Evolutionary conservation across 37 sponge, comb jelly and placozoan genomes (phyloP), one percentile per base, ranked within the genome.

Genomic region (Chondrosia reniformis): DNA sequence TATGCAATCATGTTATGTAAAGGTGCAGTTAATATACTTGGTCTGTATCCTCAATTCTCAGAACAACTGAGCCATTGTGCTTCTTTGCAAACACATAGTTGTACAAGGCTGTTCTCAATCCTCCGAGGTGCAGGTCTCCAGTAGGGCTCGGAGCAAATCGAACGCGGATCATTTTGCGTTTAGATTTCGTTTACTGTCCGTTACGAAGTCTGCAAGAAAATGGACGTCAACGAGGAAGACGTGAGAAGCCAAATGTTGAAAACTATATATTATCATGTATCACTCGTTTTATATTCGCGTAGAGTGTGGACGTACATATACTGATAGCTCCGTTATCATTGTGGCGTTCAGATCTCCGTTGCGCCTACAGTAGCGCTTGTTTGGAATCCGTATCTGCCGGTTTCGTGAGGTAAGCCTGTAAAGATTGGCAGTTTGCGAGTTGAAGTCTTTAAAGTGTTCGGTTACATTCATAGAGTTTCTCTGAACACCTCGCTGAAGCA

Each of bases 81-180:
- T 88, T 64, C 63, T 43, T 83, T 19, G 95, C 92, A 55, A 84
- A 91, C 22, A 91, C 73, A 73, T 84, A 91, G 81, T 95, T 95
- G 81, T 64, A 88, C 30, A 95, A 85, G 22, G 89, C 89, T 0
- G 95, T 95, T 45, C 95, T 83, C 55, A 89, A 82, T 1, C 95
- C 92, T 25, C 95, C 95, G 28, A 95, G 80, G 42, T 95, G 95
- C 55, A 95, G 80, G 74, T 55, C 54, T 5, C 95, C 95, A 0
- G 95, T 95, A 10, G 95, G 92, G 85, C 89, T 88, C 13, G 95
- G 95, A 76, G 92, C 92, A 85, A 95, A 95, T 45, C 95, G 80
- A 10, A 94, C 91, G 31, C 94, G 82, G 24, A 84, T 87, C 67
- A 67, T 79, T 56, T 56, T 56, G 25, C 58, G 6, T 3, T 56